These are phyloP conservation scores for Petrolisthes cinctipes DNA, from an alignment of 2,888 invertebrate species.

Conservation along the genomic window DNA sequence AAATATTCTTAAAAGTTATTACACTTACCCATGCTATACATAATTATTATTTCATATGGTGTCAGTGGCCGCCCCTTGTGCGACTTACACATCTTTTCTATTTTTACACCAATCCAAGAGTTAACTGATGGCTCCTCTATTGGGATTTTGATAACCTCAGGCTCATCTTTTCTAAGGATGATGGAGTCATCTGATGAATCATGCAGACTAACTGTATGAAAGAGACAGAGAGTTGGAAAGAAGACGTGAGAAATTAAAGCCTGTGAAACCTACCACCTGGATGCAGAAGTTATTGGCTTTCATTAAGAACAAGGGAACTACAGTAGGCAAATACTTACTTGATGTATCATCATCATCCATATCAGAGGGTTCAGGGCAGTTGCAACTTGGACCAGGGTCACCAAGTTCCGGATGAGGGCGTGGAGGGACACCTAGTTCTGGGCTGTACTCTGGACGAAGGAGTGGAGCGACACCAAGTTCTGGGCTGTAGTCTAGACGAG, in stretches of 20 bases:
- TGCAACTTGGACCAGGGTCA: too few species aligned
- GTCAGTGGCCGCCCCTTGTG: not conserved
- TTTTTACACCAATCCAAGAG: constrained; percentile 2
- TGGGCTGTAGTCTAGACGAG: not conserved
- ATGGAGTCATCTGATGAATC: not conserved
- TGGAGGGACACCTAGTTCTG: not conserved
- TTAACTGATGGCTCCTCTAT: not conserved
- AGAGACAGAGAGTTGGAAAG: not conserved
- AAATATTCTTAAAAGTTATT: not conserved
- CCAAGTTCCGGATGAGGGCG: not conserved
- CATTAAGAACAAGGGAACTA: not conserved
- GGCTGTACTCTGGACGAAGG: not conserved
- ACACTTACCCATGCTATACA: not conserved
- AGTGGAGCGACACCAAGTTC: not conserved
- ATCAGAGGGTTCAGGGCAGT: too few species aligned
- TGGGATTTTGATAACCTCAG: not conserved
- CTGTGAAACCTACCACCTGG: not conserved
- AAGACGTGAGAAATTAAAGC: not conserved
- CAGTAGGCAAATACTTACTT: not conserved
- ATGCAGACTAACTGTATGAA: not conserved
- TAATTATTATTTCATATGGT: not conserved
- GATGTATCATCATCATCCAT: not conserved
- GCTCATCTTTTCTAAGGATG: not conserved
- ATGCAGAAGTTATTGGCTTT: not conserved
- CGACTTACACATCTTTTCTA: not conserved